A percentile compares a stretch with the other conserved stretches of the same genome.
Evolutionary conservation across 2,113 vertebrate species (phyloP).

Genomic region (Scopus umbretta): DNA sequence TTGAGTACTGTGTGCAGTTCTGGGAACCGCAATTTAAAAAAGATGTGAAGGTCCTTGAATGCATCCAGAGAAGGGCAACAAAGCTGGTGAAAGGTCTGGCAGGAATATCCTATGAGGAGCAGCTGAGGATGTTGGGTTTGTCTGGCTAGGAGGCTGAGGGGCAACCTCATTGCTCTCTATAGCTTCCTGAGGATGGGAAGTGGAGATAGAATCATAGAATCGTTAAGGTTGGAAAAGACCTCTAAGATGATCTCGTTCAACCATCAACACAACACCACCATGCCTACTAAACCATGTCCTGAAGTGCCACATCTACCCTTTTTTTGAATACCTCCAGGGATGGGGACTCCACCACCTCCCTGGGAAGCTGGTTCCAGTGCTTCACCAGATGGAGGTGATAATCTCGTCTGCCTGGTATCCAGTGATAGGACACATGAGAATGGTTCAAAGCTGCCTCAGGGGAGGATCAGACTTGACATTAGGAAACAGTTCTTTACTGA

Average conservation of each 20-base stretch:
- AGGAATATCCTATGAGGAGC: not conserved
- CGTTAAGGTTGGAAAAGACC: too few relatives aligned
- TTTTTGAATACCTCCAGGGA: too few relatives aligned
- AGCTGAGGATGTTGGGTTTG: not conserved
- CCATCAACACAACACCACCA: too few relatives aligned
- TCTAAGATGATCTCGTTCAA: too few relatives aligned
- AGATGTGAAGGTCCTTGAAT: not conserved
- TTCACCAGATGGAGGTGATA: not conserved
- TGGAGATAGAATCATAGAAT: too few relatives aligned
- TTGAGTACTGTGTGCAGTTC: not conserved
- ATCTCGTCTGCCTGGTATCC: not conserved
- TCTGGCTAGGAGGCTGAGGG: not conserved
- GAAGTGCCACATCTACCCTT: too few relatives aligned
- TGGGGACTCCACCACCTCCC: too few relatives aligned
- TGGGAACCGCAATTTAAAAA: not conserved
- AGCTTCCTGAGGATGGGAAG: not conserved
- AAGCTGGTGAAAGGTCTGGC: not conserved
- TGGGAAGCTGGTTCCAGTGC: too few relatives aligned
- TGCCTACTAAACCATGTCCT: too few relatives aligned
- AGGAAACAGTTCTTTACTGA: not conserved
- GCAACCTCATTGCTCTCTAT: rapidly evolving
- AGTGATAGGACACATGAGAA: not conserved
- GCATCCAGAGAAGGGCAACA: not conserved
- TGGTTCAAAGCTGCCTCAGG: not conserved
- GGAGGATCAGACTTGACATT: not conserved